phyloP scores from a whole-genome alignment of 2,113 vertebrate species.

The Lycaon pictus region DNA sequence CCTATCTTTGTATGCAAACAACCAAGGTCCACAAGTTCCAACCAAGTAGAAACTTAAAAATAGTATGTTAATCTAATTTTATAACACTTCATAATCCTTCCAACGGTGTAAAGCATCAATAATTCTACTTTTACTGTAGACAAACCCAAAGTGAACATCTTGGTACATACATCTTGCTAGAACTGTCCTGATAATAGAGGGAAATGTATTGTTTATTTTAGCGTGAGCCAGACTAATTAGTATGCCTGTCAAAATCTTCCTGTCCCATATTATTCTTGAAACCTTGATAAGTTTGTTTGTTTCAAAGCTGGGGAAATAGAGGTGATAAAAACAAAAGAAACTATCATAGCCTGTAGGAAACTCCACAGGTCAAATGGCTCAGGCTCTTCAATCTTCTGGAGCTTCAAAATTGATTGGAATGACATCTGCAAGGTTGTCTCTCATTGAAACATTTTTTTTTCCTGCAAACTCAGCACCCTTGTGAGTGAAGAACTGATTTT shows the following conservation, averaged over 20 bases:
- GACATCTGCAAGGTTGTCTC: constrained; percentile 23
- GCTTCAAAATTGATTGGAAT: constrained; percentile 42
- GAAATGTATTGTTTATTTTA: constrained; percentile 61
- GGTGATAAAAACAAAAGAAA: constrained; percentile 56
- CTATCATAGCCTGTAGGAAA: background rate
- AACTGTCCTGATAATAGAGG: background rate
- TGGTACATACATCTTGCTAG: constrained; percentile 39
- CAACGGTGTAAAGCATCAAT: background rate
- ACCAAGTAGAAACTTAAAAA: background rate
- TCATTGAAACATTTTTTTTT: constrained; percentile 11
- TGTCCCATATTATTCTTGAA: constrained; percentile 56
- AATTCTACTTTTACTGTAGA: constrained; percentile 45
- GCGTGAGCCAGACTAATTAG: constrained; percentile 44
- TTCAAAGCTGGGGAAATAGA: constrained; percentile 57
- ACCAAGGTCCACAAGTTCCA: background rate
- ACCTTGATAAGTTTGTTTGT: constrained; percentile 42
- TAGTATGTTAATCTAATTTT: background rate
- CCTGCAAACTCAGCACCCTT: constrained; percentile 32
- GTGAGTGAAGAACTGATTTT: constrained; percentile 45
- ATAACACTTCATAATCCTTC: background rate
- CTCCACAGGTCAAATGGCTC: background rate
- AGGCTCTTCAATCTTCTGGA: constrained; percentile 3
- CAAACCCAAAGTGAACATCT: background rate
- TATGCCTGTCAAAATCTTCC: constrained; percentile 61
- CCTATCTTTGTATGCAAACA: background rate